Percentiles rank a stretch among this genome's conserved stretches.
Conservation (phyloP, 2,797 vertebrate species). For the Novumbra hubbsi region DNA sequence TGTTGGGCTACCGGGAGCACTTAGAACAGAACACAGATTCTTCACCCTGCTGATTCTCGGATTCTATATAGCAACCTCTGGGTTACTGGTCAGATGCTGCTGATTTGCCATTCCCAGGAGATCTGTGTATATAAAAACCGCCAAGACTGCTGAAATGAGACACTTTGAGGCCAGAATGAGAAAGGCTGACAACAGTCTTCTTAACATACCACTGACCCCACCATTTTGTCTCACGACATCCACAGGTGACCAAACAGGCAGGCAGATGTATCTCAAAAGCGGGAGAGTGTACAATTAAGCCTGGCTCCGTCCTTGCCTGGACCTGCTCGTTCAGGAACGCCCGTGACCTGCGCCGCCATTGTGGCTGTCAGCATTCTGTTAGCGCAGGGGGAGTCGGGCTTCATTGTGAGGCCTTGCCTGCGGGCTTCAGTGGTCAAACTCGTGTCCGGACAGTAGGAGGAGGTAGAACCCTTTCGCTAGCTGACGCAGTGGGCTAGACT, state of each 20-base stretch:
- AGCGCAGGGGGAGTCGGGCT: background rate
- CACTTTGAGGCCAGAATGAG: background rate
- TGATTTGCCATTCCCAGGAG: too few species aligned
- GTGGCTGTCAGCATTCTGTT: background rate
- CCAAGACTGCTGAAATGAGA: too few species aligned
- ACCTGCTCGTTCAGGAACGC: background rate
- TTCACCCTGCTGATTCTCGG: too few species aligned
- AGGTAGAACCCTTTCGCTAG: background rate
- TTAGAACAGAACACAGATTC: too few species aligned
- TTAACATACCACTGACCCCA: background rate
- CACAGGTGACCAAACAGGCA: background rate
- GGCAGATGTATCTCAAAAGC: background rate
- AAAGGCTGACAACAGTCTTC: background rate
- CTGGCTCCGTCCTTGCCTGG: background rate
- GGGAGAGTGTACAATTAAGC: background rate
- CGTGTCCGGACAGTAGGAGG: background rate
- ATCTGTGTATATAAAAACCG: too few species aligned
- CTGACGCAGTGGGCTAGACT: conserved; percentile 16
- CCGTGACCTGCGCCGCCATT: background rate
- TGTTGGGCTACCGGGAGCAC: too few species aligned
- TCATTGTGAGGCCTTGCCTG: background rate
- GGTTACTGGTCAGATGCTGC: too few species aligned
- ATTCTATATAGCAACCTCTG: too few species aligned
- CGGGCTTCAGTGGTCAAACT: background rate
- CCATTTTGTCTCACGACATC: background rate